Evolutionary conservation across 2,797 vertebrate species (phyloP).

Genomic region (Anableps anableps): DNA sequence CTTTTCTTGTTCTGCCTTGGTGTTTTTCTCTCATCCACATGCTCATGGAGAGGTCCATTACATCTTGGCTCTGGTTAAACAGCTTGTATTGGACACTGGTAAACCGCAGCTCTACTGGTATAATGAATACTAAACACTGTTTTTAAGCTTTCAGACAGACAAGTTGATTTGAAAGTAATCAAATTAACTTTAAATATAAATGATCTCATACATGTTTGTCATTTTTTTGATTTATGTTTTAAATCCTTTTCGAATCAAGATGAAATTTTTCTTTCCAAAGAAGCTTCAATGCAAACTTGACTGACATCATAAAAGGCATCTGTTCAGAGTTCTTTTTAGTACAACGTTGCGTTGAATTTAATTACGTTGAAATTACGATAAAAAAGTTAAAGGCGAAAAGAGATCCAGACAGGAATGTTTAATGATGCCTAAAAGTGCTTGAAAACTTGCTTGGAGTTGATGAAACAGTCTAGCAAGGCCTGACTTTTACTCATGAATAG

Average conservation of each 20-base stretch:
- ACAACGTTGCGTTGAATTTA: background rate
- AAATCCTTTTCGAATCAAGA: background rate
- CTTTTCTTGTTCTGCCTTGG: background rate
- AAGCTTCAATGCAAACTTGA: background rate
- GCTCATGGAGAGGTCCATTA: conserved; percentile 26
- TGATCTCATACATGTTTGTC: background rate
- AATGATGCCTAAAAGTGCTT: background rate
- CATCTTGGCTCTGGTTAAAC: conserved; percentile 49
- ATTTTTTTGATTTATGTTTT: background rate
- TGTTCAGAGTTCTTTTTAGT: background rate
- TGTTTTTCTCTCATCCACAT: background rate
- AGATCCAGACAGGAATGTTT: background rate
- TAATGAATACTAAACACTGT: conserved; percentile 41
- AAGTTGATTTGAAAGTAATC: background rate
- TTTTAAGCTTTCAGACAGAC: conserved; percentile 15
- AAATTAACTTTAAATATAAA: background rate
- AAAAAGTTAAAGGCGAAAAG: background rate
- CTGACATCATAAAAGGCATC: background rate
- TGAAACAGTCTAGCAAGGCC: background rate
- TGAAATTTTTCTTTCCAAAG: background rate
- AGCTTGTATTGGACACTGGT: conserved; percentile 39
- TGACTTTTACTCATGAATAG: background rate
- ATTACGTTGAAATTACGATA: background rate
- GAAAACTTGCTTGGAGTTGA: background rate
- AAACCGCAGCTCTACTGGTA: conserved; percentile 37